These are phyloP conservation scores for Gortyna flavago DNA, from an alignment of 2,888 invertebrate genomes.

Conservation along the genomic window DNA sequence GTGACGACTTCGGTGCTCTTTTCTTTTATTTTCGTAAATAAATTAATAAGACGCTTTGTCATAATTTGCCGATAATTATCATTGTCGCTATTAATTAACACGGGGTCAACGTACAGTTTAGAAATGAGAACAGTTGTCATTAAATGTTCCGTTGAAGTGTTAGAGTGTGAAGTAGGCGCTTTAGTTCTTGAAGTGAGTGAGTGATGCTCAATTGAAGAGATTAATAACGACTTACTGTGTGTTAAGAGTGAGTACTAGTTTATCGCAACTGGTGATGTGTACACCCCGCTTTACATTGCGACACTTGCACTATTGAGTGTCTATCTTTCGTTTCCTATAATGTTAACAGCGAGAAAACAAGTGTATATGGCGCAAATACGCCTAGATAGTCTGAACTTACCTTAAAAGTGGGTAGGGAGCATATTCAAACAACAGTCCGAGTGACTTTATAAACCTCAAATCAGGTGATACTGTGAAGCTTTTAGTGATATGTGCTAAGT, in stretches of 20 bases:
- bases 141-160: constrained; percentile 66
- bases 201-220: constrained; percentile 69
- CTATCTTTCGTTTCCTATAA: constrained; percentile 18
- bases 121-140: constrained; percentile 67
- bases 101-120: constrained; percentile 73
- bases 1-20: constrained; percentile 61
- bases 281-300: constrained; percentile 20
- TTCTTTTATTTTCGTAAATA: constrained; percentile 30
- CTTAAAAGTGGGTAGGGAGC: constrained; percentile 24
- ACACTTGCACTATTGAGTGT: constrained; percentile 10
- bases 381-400: constrained; percentile 17
- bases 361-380: neutral
- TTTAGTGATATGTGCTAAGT: constrained; percentile 44
- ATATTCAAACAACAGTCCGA: constrained; percentile 23
- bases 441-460: constrained; percentile 36
- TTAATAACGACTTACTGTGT: constrained; percentile 80
- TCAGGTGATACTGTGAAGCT: constrained; percentile 30
- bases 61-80: constrained; percentile 59
- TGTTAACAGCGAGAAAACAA: constrained; percentile 28
- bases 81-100: constrained; percentile 66
- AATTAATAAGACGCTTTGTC: constrained; percentile 27
- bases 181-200: constrained; percentile 63
- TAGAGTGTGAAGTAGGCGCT: constrained; percentile 64
- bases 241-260: constrained; percentile 77
- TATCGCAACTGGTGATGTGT: constrained; percentile 42